phyloP scores from a whole-genome alignment of 2,113 vertebrate genomes.

The Percopsis transmontana region DNA sequence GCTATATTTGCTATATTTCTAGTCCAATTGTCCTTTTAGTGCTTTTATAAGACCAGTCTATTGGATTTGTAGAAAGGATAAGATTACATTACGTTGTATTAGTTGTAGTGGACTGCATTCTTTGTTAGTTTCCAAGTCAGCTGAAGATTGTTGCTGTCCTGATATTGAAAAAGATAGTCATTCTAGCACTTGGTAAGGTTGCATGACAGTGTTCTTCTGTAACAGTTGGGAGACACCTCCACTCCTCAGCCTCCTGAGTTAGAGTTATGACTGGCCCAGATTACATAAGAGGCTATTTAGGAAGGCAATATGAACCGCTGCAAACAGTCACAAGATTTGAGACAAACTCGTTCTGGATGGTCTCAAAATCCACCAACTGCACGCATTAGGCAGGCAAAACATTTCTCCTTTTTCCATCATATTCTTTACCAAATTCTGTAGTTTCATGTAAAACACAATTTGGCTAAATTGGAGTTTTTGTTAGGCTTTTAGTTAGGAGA shows the following conservation, averaged over 20 bases:
- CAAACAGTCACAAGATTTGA: slow-evolving; percentile 71
- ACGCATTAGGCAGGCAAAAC: slow-evolving; percentile 19
- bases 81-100: neutral
- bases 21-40: neutral
- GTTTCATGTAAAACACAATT: no score
- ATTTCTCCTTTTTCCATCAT: neutral
- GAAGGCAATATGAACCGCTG: slow-evolving; percentile 75
- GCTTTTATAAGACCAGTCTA: neutral
- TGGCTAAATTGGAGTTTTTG: neutral
- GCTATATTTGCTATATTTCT: neutral
- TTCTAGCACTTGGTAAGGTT: neutral
- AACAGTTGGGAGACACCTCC: slow-evolving; percentile 40
- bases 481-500: neutral
- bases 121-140: neutral
- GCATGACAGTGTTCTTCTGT: slow-evolving; percentile 34
- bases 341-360: slow-evolving; percentile 55
- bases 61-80: neutral
- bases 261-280: slow-evolving; percentile 49
- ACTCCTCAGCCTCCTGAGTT: slow-evolving; percentile 42
- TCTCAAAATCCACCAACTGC: slow-evolving; percentile 32
- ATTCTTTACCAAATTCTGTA: neutral
- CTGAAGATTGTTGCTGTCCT: neutral
- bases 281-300: slow-evolving; percentile 75
- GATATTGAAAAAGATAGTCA: neutral
- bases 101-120: neutral